A percentile compares a stretch with the other conserved stretches of the same genome.
Conservation (phyloP, 2,888 invertebrate genomes). For the Aphodius sticticus region DNA sequence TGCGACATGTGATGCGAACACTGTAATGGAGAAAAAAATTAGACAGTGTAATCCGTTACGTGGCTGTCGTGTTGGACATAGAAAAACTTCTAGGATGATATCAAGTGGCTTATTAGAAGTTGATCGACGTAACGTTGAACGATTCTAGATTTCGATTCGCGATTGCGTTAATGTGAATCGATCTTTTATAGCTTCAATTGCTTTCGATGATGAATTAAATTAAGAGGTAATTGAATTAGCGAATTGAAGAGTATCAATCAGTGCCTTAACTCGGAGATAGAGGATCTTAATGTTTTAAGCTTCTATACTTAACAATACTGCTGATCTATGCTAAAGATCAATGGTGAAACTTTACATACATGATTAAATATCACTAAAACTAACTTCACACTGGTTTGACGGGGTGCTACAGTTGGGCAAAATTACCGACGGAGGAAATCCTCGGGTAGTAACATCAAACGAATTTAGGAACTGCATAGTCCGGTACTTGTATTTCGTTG, state of each 20-base stretch:
- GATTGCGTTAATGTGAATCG: slow-evolving; percentile 8
- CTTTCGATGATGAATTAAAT: slow-evolving; percentile 22
- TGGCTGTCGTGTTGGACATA: slow-evolving; percentile 6
- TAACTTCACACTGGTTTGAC: too few relatives aligned
- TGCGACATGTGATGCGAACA: neutral
- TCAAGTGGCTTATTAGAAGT: slow-evolving; percentile 23
- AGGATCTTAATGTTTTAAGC: too few relatives aligned
- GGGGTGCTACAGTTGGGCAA: too few relatives aligned
- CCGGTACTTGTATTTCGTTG: too few relatives aligned
- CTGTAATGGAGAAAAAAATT: slow-evolving; percentile 8
- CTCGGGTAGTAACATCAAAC: too few relatives aligned
- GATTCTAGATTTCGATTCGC: neutral
- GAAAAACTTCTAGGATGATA: slow-evolving; percentile 13
- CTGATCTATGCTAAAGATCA: too few relatives aligned
- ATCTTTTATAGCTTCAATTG: slow-evolving; percentile 16
- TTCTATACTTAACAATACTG: too few relatives aligned
- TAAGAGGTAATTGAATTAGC: neutral
- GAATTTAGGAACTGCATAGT: too few relatives aligned
- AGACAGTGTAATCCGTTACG: slow-evolving; percentile 19
- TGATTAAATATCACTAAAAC: too few relatives aligned
- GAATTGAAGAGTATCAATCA: neutral
- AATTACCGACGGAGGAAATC: too few relatives aligned
- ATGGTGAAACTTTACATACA: too few relatives aligned
- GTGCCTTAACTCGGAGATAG: neutral
- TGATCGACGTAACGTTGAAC: slow-evolving; percentile 15